Evolutionary conservation across 2,797 vertebrate species (phyloP).

Genomic region (Sebastes vulpes): DNA sequence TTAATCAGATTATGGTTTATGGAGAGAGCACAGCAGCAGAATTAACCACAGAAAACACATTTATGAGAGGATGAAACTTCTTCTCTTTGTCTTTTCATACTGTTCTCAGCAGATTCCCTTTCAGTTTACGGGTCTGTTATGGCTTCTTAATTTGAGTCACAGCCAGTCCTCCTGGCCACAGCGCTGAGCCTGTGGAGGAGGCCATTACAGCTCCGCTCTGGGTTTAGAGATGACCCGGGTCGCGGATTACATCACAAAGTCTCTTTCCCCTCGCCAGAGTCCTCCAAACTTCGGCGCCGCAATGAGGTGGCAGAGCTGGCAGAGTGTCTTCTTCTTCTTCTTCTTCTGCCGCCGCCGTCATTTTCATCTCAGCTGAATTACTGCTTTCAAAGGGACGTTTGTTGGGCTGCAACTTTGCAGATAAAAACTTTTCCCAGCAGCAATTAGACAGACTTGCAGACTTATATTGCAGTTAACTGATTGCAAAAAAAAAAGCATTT

Average conservation of each 20-base stretch:
- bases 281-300: conserved; percentile 27
- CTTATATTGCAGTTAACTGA: not conserved
- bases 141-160: conserved; percentile 57
- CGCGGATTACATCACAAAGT: conserved; percentile 65
- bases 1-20: conserved; percentile 27
- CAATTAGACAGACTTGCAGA: conserved; percentile 4
- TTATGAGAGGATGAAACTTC: conserved; percentile 26
- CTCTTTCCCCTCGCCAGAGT: not conserved
- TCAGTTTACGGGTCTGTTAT: conserved; percentile 58
- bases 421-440: conserved; percentile 19
- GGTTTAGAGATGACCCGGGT: conserved; percentile 56
- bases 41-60: conserved; percentile 7
- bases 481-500: not conserved
- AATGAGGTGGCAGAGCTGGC: conserved; percentile 45
- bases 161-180: conserved; percentile 55
- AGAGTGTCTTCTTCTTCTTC: not conserved
- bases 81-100: conserved; percentile 28
- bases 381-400: conserved; percentile 2
- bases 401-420: conserved; percentile 4
- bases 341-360: not conserved
- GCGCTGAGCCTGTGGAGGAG: conserved; percentile 49
- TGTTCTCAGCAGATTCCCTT: conserved; percentile 41
- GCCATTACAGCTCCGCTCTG: conserved; percentile 46
- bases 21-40: conserved; percentile 6
- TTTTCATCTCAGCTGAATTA: conserved; percentile 29